Evolutionary conservation across 1,140 invertebrate genomes (phyloP).

Genomic region (Anastrepha obliqua): DNA sequence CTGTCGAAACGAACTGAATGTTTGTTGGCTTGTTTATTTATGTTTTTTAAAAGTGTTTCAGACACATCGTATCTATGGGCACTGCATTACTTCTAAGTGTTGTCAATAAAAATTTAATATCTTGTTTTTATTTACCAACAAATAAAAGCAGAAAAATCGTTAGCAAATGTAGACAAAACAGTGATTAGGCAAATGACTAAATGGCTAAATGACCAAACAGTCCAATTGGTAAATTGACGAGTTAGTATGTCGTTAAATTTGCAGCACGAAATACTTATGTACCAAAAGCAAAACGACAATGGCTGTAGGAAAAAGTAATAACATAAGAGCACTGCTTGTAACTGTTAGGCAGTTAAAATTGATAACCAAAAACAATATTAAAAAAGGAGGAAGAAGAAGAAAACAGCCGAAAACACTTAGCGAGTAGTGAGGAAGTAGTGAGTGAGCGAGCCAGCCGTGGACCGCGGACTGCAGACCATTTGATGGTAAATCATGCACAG

Average conservation of each 20-base stretch:
- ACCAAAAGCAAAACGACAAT: neutral
- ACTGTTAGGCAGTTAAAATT: neutral
- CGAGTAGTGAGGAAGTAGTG: neutral
- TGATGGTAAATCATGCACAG: slow-evolving; percentile 6
- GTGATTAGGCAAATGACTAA: slow-evolving; percentile 19
- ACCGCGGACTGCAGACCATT: neutral
- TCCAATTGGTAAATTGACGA: neutral
- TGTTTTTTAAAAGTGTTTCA: neutral
- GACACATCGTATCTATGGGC: neutral
- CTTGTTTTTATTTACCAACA: neutral
- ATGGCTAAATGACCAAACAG: neutral
- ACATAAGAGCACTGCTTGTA: neutral
- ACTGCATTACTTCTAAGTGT: slow-evolving; percentile 1
- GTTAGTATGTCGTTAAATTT: slow-evolving; percentile 12
- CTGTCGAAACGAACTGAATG: too few relatives aligned
- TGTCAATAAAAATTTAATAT: slow-evolving; percentile 1
- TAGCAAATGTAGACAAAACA: slow-evolving; percentile 10
- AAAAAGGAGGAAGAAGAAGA: neutral
- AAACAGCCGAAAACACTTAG: neutral
- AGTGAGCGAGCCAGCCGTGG: neutral
- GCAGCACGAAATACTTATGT: neutral
- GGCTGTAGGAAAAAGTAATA: neutral
- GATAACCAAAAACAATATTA: neutral
- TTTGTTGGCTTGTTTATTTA: neutral
- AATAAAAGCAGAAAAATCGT: slow-evolving; percentile 5